Conservation (phyloP, 2,888 invertebrate genomes). For the Agrypnus murinus region DNA sequence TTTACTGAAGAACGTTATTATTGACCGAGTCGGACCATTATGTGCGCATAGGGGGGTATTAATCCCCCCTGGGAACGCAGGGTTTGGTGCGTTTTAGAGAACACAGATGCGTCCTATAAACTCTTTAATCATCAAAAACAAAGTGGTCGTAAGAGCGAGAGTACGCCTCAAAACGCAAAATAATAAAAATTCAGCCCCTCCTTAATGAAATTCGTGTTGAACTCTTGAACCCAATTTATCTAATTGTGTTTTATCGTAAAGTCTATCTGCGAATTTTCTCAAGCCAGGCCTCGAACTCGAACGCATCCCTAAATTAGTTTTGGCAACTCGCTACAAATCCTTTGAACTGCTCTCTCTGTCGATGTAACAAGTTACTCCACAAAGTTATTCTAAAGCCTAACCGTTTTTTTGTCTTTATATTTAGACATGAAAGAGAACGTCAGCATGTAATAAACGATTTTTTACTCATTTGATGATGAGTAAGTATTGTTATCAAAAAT, state of each 20-base stretch:
- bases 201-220: constrained; percentile 47
- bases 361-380: constrained; percentile 48
- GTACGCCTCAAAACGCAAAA: constrained; percentile 25
- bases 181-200: constrained; percentile 39
- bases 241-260: constrained; percentile 51
- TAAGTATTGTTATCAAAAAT: constrained; percentile 16
- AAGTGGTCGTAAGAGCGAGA: constrained; percentile 11
- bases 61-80: constrained; percentile 31
- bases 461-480: constrained; percentile 35
- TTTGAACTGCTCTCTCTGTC: constrained; percentile 49
- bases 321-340: constrained; percentile 51
- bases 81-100: neutral
- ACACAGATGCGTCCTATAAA: constrained; percentile 29
- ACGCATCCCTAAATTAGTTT: constrained; percentile 52
- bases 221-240: constrained; percentile 50
- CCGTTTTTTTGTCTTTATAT: constrained; percentile 33
- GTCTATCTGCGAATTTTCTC: constrained; percentile 50
- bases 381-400: constrained; percentile 37
- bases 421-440: constrained; percentile 39
- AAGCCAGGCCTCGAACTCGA: constrained; percentile 48
- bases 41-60: constrained; percentile 33
- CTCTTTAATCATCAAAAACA: constrained; percentile 33
- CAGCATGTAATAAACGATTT: constrained; percentile 32
- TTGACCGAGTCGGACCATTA: constrained; percentile 38
- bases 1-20: constrained; percentile 40